Evolutionary conservation across 2,888 invertebrate genomes (phyloP).

Genomic region (Rhyacophila evoluta): DNA sequence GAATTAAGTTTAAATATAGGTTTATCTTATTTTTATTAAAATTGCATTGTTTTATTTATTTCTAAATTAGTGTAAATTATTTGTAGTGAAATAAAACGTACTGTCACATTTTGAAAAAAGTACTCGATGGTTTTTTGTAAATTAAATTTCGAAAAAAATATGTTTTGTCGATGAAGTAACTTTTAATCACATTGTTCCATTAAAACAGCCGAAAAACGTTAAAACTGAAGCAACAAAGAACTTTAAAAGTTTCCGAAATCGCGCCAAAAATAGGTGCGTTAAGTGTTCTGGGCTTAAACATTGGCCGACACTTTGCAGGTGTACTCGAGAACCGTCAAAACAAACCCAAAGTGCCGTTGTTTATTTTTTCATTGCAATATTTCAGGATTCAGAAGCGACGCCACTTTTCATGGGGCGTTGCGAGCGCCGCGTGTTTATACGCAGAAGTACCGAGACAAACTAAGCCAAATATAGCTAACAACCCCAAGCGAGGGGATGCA

Average conservation of each 20-base stretch:
- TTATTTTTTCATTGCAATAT: constrained; percentile 22
- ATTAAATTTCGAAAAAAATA: too few species aligned
- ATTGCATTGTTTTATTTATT: too few species aligned
- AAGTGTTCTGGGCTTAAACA: constrained; percentile 9
- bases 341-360: neutral
- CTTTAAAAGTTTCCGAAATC: constrained; percentile 3
- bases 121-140: too few species aligned
- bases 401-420: neutral
- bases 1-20: too few species aligned
- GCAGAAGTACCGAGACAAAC: constrained; percentile 24
- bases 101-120: neutral
- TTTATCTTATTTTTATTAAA: too few species aligned
- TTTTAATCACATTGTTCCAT: neutral
- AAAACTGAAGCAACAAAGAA: neutral
- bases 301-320: neutral
- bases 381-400: neutral
- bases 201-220: neutral
- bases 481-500: constrained; percentile 21
- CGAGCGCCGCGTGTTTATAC: constrained; percentile 19
- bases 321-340: neutral
- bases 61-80: too few species aligned
- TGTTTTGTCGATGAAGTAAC: too few species aligned
- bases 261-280: neutral
- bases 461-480: constrained; percentile 24
- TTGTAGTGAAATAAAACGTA: too few species aligned